Base-by-base conservation (phyloP, 2,888 invertebrate genomes). In the Galeruca laticollis region DNA sequence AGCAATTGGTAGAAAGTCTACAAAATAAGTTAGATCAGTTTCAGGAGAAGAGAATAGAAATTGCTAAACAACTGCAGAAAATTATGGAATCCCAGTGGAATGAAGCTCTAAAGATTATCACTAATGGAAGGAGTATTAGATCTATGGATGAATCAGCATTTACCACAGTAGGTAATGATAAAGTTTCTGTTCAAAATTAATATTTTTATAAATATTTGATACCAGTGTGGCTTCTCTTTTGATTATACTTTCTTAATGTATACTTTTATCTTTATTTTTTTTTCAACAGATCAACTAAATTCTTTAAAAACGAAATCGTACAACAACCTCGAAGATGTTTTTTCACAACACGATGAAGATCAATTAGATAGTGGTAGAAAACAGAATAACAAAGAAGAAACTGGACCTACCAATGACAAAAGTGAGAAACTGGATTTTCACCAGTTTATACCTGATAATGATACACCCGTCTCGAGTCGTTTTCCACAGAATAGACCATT, bases 21-120 rank as follows among this genome's bases (percentile, higher is more conserved):
- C 91, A 93, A 84, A 86, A 87, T 10, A 89, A 89, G 79, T 81
- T 89, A 35, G 85, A 84, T 60, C 83, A 84, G 3, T 86, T 88
- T 67, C 85, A 87, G 9, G 83, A 86, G 20, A 85, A 87, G 2
- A 52, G 78, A 4, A 68, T 75, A 4, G 63, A 72, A 20, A 73
- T 79, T 54, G 94, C 93, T 1, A 88, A 92, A 68, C 92, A 93
- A 80, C 85, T 95, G 71, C 93, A 94, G 82, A 88, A 87, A 71
- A 81, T 85, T 5, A 94, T 94, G 94, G 92, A 94, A 85, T 88
- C 89, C 9, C 94, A 94, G 82, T 94, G 94, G 94, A 87, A 91
- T 43, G 93, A 94, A 82, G 93, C 94, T 1, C 84, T 94, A 40
- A 88, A 88, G 76, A 92, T 93, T 70, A 89, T 93, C 61, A 89